Evolutionary conservation across 2,113 vertebrate species (phyloP).

Genomic region (Chelonoidis abingdonii): DNA sequence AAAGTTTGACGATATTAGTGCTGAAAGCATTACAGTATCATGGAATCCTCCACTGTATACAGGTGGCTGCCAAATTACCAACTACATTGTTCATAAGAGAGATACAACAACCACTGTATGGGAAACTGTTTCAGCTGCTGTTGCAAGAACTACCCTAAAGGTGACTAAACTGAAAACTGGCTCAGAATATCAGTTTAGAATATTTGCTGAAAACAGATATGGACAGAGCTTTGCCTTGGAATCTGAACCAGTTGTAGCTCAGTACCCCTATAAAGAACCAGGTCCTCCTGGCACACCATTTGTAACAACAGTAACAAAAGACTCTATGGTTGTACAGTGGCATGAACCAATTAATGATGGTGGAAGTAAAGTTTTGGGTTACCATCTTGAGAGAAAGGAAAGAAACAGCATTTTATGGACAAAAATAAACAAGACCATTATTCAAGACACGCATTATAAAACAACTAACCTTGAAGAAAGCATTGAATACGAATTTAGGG

Average conservation of each 20-base stretch:
- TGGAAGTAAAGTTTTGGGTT: slow-evolving; percentile 92
- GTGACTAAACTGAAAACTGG: slow-evolving; percentile 94
- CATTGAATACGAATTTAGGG: slow-evolving; percentile 95
- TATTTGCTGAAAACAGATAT: slow-evolving; percentile 97
- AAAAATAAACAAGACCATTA: slow-evolving; percentile 94
- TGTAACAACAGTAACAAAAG: slow-evolving; percentile 88
- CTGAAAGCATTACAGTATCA: slow-evolving; percentile 92
- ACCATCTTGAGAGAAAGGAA: slow-evolving; percentile 97
- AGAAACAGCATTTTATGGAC: slow-evolving; percentile 98
- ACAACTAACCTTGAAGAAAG: slow-evolving; percentile 94
- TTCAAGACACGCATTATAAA: slow-evolving; percentile 93
- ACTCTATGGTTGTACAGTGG: slow-evolving; percentile 95
- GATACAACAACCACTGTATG: slow-evolving; percentile 92
- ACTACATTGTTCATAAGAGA: slow-evolving; percentile 97
- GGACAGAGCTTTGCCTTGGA: slow-evolving; percentile 96
- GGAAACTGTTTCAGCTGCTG: slow-evolving; percentile 92
- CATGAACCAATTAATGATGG: slow-evolving; percentile 95
- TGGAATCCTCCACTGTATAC: slow-evolving; percentile 93
- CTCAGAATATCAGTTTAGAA: slow-evolving; percentile 96
- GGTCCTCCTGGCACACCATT: slow-evolving; percentile 97
- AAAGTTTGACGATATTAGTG: slow-evolving; percentile 94
- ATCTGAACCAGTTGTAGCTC: slow-evolving; percentile 88
- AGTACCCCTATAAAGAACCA: slow-evolving; percentile 97
- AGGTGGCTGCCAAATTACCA: slow-evolving; percentile 96
- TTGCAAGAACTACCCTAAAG: slow-evolving; percentile 93